phyloP scores from a whole-genome alignment of 2,113 vertebrate genomes.

The Ivindomyrus marchei region DNA sequence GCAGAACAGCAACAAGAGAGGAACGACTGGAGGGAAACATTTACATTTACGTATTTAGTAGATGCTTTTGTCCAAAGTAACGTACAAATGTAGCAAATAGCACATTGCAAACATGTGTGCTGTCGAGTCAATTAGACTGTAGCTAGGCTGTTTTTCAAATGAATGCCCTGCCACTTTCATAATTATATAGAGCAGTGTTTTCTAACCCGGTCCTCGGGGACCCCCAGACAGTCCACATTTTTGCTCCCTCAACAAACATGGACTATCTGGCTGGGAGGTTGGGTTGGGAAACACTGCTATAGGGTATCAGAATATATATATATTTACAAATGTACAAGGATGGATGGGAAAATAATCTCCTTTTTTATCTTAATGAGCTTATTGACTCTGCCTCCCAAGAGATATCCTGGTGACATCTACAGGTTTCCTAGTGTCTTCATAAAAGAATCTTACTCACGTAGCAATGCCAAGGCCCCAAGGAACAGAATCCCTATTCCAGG shows the following conservation, averaged over 20 bases:
- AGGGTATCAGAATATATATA: neutral
- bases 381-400: neutral
- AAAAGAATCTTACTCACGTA: conserved; percentile 61
- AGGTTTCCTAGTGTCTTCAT: neutral
- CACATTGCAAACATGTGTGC: neutral
- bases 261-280: too few species aligned
- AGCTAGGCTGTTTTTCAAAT: neutral
- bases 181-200: neutral
- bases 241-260: neutral
- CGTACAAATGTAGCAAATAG: neutral
- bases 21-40: conserved; percentile 61
- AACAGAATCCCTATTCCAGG: conserved; percentile 68
- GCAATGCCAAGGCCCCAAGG: conserved; percentile 65
- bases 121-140: neutral
- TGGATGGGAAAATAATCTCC: neutral
- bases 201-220: neutral
- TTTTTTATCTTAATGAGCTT: neutral
- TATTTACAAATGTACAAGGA: neutral
- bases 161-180: neutral
- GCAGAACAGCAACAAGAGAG: conserved; percentile 66
- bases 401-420: neutral
- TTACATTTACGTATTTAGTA: neutral
- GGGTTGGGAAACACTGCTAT: too few species aligned
- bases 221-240: neutral
- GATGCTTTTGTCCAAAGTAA: neutral